Percentiles rank a stretch among this genome's conserved stretches.
Conservation (phyloP, 2,888 invertebrate species). For the Nebria salina region DNA sequence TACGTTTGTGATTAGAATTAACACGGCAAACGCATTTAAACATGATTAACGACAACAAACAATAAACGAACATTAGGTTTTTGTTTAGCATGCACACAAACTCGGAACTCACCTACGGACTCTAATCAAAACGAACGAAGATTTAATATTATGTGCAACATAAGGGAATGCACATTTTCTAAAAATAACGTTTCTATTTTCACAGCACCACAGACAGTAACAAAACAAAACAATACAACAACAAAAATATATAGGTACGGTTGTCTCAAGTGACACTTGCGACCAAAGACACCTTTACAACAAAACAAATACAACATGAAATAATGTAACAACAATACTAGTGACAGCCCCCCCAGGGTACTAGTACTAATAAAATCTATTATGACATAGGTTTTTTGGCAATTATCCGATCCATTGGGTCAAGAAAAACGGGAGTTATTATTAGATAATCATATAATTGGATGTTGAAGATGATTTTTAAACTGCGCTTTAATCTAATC, state of each 20-base stretch:
- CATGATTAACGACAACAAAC: not conserved
- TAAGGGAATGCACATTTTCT: slow-evolving; percentile 30
- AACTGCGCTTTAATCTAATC: slow-evolving; percentile 7
- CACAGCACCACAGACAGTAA: slow-evolving; percentile 21
- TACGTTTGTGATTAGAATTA: not conserved
- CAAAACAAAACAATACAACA: slow-evolving; percentile 25
- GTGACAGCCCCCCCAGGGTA: not conserved
- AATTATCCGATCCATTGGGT: slow-evolving; percentile 41
- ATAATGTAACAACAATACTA: not conserved
- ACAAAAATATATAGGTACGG: not conserved
- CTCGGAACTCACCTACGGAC: not conserved
- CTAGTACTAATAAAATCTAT: not conserved
- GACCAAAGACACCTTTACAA: slow-evolving; percentile 12
- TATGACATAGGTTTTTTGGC: slow-evolving; percentile 24
- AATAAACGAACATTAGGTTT: not conserved
- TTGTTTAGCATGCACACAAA: not conserved
- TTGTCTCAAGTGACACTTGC: slow-evolving; percentile 5
- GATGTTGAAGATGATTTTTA: slow-evolving; percentile 7
- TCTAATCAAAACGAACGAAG: slow-evolving; percentile 4
- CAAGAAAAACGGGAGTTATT: slow-evolving; percentile 28
- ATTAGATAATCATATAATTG: slow-evolving; percentile 42
- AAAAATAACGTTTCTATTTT: slow-evolving; percentile 36
- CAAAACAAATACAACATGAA: slow-evolving; percentile 18
- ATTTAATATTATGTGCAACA: slow-evolving; percentile 23
- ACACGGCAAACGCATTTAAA: slow-evolving; percentile 8